Evolutionary conservation across 1,140 invertebrate genomes (phyloP).

Genomic region (Philotrypesis tridentata): DNA sequence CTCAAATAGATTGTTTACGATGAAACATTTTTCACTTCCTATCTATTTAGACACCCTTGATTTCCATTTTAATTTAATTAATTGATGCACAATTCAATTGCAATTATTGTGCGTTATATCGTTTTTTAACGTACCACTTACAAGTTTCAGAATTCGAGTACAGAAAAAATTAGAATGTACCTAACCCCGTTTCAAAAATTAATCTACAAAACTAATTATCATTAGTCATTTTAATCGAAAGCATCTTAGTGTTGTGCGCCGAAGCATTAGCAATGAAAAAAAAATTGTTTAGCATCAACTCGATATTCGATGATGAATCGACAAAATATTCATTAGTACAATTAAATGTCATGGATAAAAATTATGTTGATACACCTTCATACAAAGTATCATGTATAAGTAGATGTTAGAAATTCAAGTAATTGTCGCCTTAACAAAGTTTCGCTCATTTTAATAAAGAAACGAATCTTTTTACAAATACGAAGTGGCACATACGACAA

Average conservation of each 20-base stretch:
- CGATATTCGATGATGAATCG: background rate
- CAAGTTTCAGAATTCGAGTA: background rate
- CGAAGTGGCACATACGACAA: background rate
- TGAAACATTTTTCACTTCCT: background rate
- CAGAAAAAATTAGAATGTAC: background rate
- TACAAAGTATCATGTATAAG: background rate
- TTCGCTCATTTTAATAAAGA: background rate
- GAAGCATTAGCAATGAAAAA: background rate
- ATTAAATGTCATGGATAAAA: background rate
- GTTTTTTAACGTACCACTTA: background rate
- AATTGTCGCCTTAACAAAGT: background rate
- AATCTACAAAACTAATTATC: background rate
- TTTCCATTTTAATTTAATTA: background rate
- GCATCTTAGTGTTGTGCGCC: background rate
- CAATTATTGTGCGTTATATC: background rate
- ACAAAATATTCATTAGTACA: background rate
- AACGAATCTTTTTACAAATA: background rate
- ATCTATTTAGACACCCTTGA: background rate
- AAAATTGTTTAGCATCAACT: background rate
- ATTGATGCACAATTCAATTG: background rate
- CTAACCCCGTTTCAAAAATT: background rate
- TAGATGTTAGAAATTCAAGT: background rate
- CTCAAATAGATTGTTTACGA: background rate
- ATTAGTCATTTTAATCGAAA: background rate
- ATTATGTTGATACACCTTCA: background rate